phyloP scores from a whole-genome alignment of 1,140 invertebrate species.

The Limonius californicus region DNA sequence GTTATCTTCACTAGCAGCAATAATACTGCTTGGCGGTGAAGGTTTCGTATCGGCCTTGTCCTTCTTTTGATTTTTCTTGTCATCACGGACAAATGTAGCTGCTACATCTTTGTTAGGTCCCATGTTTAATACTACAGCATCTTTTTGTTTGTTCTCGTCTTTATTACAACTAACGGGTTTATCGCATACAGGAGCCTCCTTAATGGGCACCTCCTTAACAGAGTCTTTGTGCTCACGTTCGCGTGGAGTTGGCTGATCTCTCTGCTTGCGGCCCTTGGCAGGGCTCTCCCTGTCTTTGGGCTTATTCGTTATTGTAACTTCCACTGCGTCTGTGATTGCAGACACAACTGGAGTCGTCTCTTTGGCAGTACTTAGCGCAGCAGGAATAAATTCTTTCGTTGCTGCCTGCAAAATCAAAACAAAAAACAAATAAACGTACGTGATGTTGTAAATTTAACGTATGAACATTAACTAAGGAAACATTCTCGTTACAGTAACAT shows the following conservation, averaged over 20 bases:
- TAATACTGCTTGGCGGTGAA: background rate
- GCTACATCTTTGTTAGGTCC: conserved; percentile 19
- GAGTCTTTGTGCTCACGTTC: conserved; percentile 15
- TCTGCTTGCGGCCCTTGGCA: conserved; percentile 35
- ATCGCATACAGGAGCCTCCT: conserved; percentile 4
- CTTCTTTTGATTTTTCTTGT: conserved; percentile 30
- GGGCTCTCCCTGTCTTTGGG: conserved; percentile 44
- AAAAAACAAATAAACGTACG: conserved; percentile 23
- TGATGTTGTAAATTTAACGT: too few relatives aligned
- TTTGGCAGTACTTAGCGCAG: conserved; percentile 31
- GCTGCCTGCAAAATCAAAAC: conserved; percentile 34
- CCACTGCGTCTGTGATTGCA: conserved; percentile 39
- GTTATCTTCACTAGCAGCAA: background rate
- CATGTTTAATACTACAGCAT: background rate
- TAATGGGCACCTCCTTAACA: conserved; percentile 6
- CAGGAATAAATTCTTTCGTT: conserved; percentile 42
- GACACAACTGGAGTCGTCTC: conserved; percentile 44
- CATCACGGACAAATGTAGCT: conserved; percentile 10
- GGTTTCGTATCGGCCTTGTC: conserved; percentile 16
- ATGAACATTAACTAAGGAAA: too few relatives aligned
- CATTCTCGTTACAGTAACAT: too few relatives aligned
- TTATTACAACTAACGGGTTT: conserved; percentile 16
- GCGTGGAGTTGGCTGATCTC: conserved; percentile 18
- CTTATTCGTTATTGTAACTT: conserved; percentile 43
- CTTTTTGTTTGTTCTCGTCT: conserved; percentile 1